Percentiles rank a stretch among this genome's conserved stretches.
These are phyloP conservation scores for Hippocampus kuda DNA, from an alignment of 2,797 vertebrate genomes.

Conservation along the genomic window DNA sequence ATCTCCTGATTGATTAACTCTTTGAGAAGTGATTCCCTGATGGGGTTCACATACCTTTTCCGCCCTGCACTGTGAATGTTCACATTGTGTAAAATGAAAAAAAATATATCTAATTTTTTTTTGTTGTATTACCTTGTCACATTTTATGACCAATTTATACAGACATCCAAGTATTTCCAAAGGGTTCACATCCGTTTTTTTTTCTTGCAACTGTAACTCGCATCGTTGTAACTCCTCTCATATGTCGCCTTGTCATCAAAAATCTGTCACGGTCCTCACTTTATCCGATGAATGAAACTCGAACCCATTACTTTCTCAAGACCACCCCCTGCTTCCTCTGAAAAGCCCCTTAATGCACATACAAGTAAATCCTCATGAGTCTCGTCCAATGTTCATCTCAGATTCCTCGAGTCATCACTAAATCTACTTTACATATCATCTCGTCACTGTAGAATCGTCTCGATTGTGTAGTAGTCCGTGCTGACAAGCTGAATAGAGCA, in stretches of 20 bases:
- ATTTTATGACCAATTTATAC: not conserved
- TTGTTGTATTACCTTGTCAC: not conserved
- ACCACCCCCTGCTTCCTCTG: not conserved
- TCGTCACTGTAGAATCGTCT: not conserved
- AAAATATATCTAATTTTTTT: too few species aligned
- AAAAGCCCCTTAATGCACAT: slow-evolving; percentile 7
- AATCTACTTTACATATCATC: not conserved
- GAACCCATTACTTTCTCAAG: slow-evolving; percentile 27
- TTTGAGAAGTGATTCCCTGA: not conserved
- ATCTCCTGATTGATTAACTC: not conserved
- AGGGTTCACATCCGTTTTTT: not conserved
- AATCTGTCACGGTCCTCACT: slow-evolving; percentile 30
- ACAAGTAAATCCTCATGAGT: slow-evolving; percentile 14
- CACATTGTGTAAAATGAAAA: not conserved
- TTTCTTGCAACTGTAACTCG: slow-evolving; percentile 10
- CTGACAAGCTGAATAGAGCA: not conserved
- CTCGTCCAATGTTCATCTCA: slow-evolving; percentile 14
- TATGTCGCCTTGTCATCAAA: slow-evolving; percentile 34
- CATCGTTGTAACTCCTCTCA: slow-evolving; percentile 39
- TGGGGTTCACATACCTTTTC: not conserved
- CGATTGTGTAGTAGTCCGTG: not conserved
- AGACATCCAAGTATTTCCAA: not conserved
- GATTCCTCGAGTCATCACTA: not conserved
- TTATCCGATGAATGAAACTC: slow-evolving; percentile 50
- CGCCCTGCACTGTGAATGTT: not conserved